These are phyloP conservation scores for Macrosteles quadrilineatus DNA, from an alignment of 1,140 invertebrate species.

Conservation along the genomic window DNA sequence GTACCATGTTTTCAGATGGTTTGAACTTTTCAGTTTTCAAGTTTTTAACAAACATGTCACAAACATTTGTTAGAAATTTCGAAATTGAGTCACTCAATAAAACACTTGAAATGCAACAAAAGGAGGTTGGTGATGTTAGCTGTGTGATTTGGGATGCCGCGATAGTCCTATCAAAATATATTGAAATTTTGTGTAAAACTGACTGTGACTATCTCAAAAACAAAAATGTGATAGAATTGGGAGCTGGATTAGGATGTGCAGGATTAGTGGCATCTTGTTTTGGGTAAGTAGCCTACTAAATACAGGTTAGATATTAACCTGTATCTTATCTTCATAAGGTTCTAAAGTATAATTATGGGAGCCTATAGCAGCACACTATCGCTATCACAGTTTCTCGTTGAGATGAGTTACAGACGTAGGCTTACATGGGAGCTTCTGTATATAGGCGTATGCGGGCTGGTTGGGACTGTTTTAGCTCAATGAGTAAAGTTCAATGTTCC, in stretches of 20 bases:
- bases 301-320: no score
- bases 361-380: no score
- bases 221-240: slow-evolving; percentile 66
- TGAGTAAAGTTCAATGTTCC: no score
- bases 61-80: slow-evolving; percentile 42
- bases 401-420: no score
- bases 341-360: no score
- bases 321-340: no score
- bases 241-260: slow-evolving; percentile 70
- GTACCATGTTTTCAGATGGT: no score
- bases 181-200: slow-evolving; percentile 59
- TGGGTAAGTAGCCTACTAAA: slow-evolving; percentile 65
- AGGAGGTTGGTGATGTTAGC: slow-evolving; percentile 70
- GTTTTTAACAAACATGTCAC: background rate
- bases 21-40: no score
- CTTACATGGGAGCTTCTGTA: no score
- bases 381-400: no score
- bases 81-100: slow-evolving; percentile 48
- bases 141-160: slow-evolving; percentile 83
- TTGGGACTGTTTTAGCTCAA: no score
- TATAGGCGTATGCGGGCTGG: no score
- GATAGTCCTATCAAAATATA: slow-evolving; percentile 70
- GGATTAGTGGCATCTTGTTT: slow-evolving; percentile 69
- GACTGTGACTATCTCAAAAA: slow-evolving; percentile 55
- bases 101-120: slow-evolving; percentile 61